phyloP scores from a whole-genome alignment of 2,113 vertebrate species.

The Asarcornis scutulata region DNA sequence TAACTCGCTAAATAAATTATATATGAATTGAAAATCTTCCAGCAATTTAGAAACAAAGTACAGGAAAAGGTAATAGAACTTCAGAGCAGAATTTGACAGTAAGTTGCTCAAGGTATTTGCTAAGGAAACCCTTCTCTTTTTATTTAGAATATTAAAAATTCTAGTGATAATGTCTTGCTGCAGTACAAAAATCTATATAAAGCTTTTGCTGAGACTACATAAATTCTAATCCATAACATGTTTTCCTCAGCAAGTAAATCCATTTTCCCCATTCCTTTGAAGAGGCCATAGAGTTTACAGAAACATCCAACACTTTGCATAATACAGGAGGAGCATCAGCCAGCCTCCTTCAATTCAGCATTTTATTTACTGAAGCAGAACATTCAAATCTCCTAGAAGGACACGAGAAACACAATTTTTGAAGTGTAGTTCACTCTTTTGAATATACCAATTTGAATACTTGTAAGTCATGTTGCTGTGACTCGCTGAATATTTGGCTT shows the following conservation, averaged over 20 bases:
- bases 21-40: neutral
- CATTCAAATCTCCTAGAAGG: neutral
- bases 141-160: neutral
- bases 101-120: neutral
- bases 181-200: neutral
- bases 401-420: neutral
- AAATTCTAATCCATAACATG: neutral
- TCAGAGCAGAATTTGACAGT: neutral
- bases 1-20: neutral
- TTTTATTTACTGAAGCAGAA: neutral
- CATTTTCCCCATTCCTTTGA: neutral
- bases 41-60: neutral
- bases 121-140: neutral
- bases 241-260: neutral
- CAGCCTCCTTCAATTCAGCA: neutral
- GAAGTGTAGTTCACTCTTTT: neutral
- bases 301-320: neutral
- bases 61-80: rapidly evolving
- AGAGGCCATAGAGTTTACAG: neutral
- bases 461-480: neutral
- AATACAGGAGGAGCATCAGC: neutral
- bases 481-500: neutral
- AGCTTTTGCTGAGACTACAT: neutral
- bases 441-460: neutral
- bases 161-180: neutral